Conservation (phyloP, 2,797 vertebrate species). For the Psittacula derbiana region DNA sequence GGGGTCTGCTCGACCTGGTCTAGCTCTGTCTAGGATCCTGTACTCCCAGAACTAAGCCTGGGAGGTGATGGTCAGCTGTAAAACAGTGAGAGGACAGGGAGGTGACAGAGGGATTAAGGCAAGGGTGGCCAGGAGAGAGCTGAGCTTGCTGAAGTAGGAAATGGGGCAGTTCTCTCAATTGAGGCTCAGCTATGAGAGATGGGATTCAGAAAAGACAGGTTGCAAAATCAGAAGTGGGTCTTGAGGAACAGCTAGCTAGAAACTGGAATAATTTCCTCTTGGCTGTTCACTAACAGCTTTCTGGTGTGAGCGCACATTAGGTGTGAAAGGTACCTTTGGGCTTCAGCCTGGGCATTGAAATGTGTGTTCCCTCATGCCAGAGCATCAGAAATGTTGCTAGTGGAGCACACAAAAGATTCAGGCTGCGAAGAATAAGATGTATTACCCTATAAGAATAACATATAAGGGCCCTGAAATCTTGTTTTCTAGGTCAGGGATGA, state of each 20-base stretch:
- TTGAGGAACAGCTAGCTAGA: background rate
- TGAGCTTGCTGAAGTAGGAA: background rate
- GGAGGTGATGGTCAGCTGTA: background rate
- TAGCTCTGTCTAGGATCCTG: background rate
- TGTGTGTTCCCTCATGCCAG: background rate
- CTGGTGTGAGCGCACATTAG: background rate
- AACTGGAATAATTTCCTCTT: background rate
- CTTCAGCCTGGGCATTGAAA: background rate
- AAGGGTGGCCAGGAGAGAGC: background rate
- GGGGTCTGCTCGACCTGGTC: background rate
- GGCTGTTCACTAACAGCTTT: background rate
- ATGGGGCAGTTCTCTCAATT: background rate
- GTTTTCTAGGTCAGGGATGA: background rate
- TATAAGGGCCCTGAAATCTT: background rate
- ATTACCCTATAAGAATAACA: background rate
- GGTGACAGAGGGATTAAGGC: background rate
- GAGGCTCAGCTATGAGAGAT: background rate
- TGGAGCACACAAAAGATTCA: background rate
- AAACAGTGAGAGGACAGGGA: background rate
- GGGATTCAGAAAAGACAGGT: background rate
- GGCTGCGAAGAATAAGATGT: background rate
- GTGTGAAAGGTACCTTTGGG: background rate
- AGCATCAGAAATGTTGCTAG: background rate
- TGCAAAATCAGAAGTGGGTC: background rate
- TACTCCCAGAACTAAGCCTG: background rate